phyloP scores from a whole-genome alignment of 1,140 invertebrate species.

The Drosophila arizonae region DNA sequence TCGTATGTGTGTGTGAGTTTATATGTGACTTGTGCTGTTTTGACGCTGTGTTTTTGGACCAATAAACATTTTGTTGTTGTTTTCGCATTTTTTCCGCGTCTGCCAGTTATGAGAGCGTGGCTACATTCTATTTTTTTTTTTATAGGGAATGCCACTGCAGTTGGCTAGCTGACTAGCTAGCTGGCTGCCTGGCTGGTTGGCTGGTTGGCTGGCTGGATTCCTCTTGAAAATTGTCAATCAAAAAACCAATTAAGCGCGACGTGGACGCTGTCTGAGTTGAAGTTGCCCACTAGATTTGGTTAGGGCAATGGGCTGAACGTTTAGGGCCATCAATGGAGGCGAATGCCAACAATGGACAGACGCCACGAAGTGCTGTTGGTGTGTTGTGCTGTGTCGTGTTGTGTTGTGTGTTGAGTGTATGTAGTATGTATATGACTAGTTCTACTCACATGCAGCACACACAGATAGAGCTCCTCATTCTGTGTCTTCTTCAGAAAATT shows the following conservation, averaged over 20 bases:
- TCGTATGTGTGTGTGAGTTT: neutral
- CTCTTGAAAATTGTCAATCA: constrained; percentile 81
- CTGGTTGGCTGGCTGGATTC: constrained; percentile 25
- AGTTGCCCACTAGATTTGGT: constrained; percentile 33
- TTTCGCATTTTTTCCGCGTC: constrained; percentile 32
- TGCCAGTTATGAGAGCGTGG: constrained; percentile 66
- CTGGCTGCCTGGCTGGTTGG: constrained; percentile 10
- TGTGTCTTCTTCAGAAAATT: constrained; percentile 73
- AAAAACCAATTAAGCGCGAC: constrained; percentile 82
- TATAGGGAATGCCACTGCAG: constrained; percentile 1
- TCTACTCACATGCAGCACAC: constrained; percentile 81
- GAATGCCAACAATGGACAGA: constrained; percentile 12
- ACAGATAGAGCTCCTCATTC: constrained; percentile 76
- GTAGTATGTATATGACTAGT: neutral
- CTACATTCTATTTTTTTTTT: constrained; percentile 26
- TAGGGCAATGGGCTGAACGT: constrained; percentile 33
- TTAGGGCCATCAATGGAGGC: constrained; percentile 38
- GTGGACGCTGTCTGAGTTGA: constrained; percentile 40
- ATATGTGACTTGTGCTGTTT: constrained; percentile 22
- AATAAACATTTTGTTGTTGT: constrained; percentile 62
- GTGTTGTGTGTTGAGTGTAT: too few species aligned
- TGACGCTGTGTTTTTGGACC: constrained; percentile 45
- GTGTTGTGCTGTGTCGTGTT: neutral
- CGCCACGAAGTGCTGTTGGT: neutral
- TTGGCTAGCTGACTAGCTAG: constrained; percentile 11